phyloP scores from a whole-genome alignment of 2,797 vertebrate genomes.

The Rhincodon typus region DNA sequence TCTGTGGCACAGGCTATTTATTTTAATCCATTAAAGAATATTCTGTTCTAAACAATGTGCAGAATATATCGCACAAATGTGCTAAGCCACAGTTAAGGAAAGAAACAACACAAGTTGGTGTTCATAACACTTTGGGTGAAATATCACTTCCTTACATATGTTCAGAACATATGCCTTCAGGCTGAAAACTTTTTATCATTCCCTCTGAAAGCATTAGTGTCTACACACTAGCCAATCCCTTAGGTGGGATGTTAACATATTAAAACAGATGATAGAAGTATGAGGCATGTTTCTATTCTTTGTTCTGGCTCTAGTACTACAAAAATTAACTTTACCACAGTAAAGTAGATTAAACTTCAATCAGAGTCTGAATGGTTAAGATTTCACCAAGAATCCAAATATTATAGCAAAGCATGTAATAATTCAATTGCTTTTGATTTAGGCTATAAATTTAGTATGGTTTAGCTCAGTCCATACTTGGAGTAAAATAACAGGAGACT shows the following conservation, averaged over 20 bases:
- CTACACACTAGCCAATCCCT: constrained; percentile 17
- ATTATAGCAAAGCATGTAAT: background rate
- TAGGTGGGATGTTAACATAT: constrained; percentile 26
- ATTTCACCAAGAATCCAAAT: background rate
- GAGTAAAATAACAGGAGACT: background rate
- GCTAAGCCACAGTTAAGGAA: background rate
- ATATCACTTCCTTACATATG: constrained; percentile 33
- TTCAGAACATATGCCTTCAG: constrained; percentile 30
- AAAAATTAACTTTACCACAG: constrained; percentile 18
- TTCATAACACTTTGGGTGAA: constrained; percentile 22
- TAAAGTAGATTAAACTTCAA: background rate
- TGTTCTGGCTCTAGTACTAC: background rate
- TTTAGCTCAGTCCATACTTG: background rate
- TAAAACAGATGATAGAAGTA: constrained; percentile 24
- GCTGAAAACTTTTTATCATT: constrained; percentile 24
- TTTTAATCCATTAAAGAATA: background rate
- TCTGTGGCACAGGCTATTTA: background rate
- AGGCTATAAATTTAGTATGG: background rate
- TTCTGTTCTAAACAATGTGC: background rate
- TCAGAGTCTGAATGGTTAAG: background rate
- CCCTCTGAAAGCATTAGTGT: constrained; percentile 4
- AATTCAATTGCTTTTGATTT: background rate
- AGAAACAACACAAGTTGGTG: background rate
- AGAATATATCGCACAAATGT: background rate
- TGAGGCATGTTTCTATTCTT: constrained; percentile 5